A percentile compares a stretch with the other conserved stretches of the same genome.
These are phyloP conservation scores for Orchestia grillus DNA, from an alignment of 1,140 invertebrate genomes.

Conservation along the genomic window DNA sequence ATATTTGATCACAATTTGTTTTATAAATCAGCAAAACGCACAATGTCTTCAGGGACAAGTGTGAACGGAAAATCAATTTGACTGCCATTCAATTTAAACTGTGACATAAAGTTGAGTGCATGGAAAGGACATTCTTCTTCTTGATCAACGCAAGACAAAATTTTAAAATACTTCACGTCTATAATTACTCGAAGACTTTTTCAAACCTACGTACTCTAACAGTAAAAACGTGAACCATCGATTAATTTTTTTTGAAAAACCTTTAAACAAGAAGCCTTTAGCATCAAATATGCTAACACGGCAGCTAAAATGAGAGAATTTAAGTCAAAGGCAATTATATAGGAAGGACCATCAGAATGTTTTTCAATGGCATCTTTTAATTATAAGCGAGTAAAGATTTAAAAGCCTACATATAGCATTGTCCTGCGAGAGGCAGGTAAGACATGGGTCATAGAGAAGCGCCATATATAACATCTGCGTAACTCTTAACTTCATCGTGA, in stretches of 20 bases:
- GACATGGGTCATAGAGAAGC: neutral
- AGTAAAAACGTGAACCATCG: neutral
- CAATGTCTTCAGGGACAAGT: neutral
- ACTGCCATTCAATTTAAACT: neutral
- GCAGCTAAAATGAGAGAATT: neutral
- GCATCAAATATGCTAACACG: neutral
- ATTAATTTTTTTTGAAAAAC: neutral
- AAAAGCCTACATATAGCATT: neutral
- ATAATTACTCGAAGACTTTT: neutral
- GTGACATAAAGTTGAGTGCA: neutral
- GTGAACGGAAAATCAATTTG: neutral
- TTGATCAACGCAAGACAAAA: too few relatives aligned
- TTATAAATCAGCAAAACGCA: neutral
- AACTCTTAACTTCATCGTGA: neutral
- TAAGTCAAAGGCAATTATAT: neutral
- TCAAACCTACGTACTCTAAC: neutral
- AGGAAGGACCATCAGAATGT: neutral
- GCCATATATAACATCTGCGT: neutral
- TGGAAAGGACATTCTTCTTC: too few relatives aligned
- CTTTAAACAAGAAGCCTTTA: neutral
- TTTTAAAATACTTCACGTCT: neutral
- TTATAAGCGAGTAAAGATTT: neutral
- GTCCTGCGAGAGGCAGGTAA: neutral
- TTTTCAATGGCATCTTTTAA: neutral
- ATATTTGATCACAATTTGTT: neutral